A percentile compares a stretch with the other conserved stretches of the same genome.
phyloP scores from a whole-genome alignment of 2,888 invertebrate species.

The Phragmatobia fuliginosa region DNA sequence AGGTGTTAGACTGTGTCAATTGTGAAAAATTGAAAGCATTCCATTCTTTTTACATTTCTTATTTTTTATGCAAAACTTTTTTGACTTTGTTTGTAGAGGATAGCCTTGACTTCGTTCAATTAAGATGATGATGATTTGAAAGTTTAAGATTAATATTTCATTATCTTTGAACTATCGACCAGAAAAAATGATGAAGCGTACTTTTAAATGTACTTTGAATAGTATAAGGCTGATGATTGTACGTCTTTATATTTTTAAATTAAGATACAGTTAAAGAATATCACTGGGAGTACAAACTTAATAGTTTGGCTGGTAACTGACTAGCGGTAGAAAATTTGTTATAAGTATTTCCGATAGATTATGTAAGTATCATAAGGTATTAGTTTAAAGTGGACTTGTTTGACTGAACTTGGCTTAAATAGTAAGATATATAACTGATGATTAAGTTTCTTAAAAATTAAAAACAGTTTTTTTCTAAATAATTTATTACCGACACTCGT shows the following conservation, averaged over 20 bases:
- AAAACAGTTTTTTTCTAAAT: not conserved
- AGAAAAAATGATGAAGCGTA: not conserved
- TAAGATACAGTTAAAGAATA: too few relatives aligned
- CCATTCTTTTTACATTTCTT: slow-evolving; percentile 22
- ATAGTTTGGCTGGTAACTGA: too few relatives aligned
- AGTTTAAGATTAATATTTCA: not conserved
- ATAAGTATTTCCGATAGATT: not conserved
- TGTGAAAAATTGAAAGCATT: slow-evolving; percentile 42
- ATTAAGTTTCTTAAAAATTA: not conserved
- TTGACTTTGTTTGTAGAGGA: too few relatives aligned
- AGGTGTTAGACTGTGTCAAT: slow-evolving; percentile 46
- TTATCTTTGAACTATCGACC: not conserved
- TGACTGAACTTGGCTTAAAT: too few relatives aligned
- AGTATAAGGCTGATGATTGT: not conserved
- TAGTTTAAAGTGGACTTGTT: not conserved
- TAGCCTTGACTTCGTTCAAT: too few relatives aligned
- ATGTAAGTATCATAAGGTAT: not conserved
- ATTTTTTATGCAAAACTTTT: slow-evolving; percentile 19
- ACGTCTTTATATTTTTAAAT: not conserved
- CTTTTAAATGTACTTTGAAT: not conserved
- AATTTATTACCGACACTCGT: not conserved
- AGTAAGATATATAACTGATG: too few relatives aligned
- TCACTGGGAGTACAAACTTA: too few relatives aligned
- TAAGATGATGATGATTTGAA: too few relatives aligned
- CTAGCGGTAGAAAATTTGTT: not conserved